Evolutionary conservation across 1,140 invertebrate genomes (phyloP), one percentile per base, ranked within the genome.

Genomic region (Apolygus lucorum): DNA sequence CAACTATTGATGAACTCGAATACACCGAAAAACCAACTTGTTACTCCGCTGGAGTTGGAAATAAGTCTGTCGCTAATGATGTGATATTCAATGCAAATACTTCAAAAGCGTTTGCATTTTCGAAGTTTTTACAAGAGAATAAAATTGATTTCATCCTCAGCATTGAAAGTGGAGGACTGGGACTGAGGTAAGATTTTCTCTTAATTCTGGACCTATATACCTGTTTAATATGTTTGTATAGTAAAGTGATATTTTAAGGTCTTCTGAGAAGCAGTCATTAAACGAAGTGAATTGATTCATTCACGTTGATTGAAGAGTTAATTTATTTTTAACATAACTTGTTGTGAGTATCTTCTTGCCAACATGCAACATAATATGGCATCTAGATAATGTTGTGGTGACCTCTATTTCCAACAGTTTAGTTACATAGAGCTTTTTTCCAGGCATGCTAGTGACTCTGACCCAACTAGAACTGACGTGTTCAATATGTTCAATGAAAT

Each of bases 81-180:
- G 42, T 76, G 24, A 68, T 71, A 13, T 73, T 64, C 24, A 65
- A 52, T 1, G 52, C 28, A 25, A 66, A 65, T 29, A 71, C 70
- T 22, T 52, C 70, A 13, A 59, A 26, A 28, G 28, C 22, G 54
- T 70, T 17, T 49, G 67, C 17, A 67, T 42, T 22, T 59, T 76
- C 22, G 65, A 70, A 72, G 21, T 65, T 72, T 62, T 59, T 75
- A 21, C 22, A 70, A 64, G 63, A 68, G 27, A 64, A 72, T 49
- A 28, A 80, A 29, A 88, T 84, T 73, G 85, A 89, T 76, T 78
- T 84, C 11, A 76, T 89, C 13, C 74, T 89, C 25, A 84, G 87
- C 71, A 77, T 89, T 26, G 84, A 86, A 72, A 85, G 86, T 2
- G 87, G 86, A 0, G 81, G 79, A 25, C 81, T 82, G 28, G 80